A percentile compares a stretch with the other conserved stretches of the same genome.
phyloP scores from a whole-genome alignment of 1,140 invertebrate genomes.

The Epicauta chinensis region DNA sequence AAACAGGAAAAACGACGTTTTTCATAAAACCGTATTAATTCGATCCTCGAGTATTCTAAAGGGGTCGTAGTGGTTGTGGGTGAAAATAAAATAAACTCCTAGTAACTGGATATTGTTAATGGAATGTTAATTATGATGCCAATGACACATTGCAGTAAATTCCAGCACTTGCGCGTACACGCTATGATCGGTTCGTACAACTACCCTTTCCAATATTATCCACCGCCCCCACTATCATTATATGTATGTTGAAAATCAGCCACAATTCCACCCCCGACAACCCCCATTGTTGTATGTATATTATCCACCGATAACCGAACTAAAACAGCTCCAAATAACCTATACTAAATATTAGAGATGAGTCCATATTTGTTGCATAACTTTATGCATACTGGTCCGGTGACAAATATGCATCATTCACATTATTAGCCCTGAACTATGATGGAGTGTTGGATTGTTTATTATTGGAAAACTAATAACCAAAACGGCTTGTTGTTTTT shows the following conservation, averaged over 20 bases:
- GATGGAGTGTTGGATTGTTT: too few relatives aligned
- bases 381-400: constrained; percentile 31
- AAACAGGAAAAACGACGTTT: too few relatives aligned
- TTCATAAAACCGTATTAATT: too few relatives aligned
- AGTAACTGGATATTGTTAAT: constrained; percentile 15
- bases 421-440: not conserved
- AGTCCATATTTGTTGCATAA: constrained; percentile 39
- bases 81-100: too few relatives aligned
- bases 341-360: constrained; percentile 33
- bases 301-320: too few relatives aligned
- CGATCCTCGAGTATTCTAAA: too few relatives aligned
- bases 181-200: constrained; percentile 27
- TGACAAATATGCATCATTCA: constrained; percentile 38
- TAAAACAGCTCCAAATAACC: constrained; percentile 2
- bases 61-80: too few relatives aligned
- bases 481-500: too few relatives aligned
- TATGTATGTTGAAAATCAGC: constrained; percentile 10
- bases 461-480: too few relatives aligned
- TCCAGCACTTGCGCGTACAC: constrained; percentile 31
- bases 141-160: constrained; percentile 36
- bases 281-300: too few relatives aligned
- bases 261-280: constrained; percentile 10
- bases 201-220: not conserved
- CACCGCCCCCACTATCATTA: not conserved
- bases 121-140: constrained; percentile 40